phyloP scores from a whole-genome alignment of 2,113 vertebrate genomes.

The Neodon shergylaensis region DNA sequence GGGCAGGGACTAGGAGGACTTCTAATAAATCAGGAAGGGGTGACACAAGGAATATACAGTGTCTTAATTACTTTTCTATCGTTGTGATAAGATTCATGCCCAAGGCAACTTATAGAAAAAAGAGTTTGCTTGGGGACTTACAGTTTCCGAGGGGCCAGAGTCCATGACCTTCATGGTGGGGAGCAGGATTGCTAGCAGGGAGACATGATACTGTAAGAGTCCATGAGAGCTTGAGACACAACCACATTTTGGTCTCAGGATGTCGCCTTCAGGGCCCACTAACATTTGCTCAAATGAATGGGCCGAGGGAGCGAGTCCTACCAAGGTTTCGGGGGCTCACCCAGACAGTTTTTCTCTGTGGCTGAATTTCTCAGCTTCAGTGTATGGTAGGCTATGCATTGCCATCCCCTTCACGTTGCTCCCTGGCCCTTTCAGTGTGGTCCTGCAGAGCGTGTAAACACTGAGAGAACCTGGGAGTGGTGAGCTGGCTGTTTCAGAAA shows the following conservation, averaged over 20 bases:
- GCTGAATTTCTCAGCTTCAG: not conserved
- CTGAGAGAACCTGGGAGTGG: conserved; percentile 76
- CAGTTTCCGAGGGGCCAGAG: not conserved
- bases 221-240: not conserved
- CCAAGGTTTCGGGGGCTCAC: not conserved
- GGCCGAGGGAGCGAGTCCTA: accelerated
- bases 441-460: conserved; percentile 24
- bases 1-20: not conserved
- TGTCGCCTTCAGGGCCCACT: not conserved
- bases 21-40: not conserved
- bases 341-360: not conserved
- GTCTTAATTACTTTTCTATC: not conserved
- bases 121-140: not conserved
- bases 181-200: not conserved
- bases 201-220: not conserved
- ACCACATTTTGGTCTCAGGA: not conserved
- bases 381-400: not conserved
- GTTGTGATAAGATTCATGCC: not conserved
- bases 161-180: not conserved
- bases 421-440: not conserved
- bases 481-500: conserved; percentile 81
- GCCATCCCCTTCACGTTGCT: not conserved
- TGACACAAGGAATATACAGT: not conserved
- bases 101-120: not conserved
- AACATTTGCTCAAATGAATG: not conserved